Percentiles rank a stretch among this genome's conserved stretches.
phyloP scores from a whole-genome alignment of 2,888 invertebrate genomes.

The Caenorhabditis drosophilae region DNA sequence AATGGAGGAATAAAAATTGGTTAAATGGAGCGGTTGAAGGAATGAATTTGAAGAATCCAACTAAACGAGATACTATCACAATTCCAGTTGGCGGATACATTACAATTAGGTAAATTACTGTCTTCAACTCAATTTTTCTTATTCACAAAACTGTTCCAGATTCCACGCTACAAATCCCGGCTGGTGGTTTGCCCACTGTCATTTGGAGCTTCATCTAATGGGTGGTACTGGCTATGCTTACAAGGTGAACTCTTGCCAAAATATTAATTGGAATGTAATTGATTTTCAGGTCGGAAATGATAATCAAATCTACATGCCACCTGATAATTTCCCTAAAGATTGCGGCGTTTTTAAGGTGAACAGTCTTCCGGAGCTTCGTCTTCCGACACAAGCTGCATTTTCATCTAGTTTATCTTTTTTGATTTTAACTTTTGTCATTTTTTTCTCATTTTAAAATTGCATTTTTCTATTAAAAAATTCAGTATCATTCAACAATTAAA shows the following conservation, averaged over 20 bases:
- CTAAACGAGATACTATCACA: conserved; percentile 67
- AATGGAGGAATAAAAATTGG: conserved; percentile 48
- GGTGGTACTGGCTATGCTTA: conserved; percentile 68
- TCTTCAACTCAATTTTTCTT: not conserved
- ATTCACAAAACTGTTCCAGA: conserved; percentile 29
- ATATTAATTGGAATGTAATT: too few species aligned
- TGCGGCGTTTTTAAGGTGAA: conserved; percentile 49
- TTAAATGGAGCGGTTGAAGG: conserved; percentile 49
- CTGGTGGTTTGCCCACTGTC: conserved; percentile 68
- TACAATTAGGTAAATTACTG: conserved; percentile 52
- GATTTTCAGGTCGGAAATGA: conserved; percentile 58
- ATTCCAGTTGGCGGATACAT: conserved; percentile 69
- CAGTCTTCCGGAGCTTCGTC: conserved; percentile 20
- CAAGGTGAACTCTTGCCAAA: too few species aligned
- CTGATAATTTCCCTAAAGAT: conserved; percentile 50
- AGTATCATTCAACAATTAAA: too few species aligned
- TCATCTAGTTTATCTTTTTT: too few species aligned
- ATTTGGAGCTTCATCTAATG: conserved; percentile 65
- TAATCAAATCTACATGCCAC: conserved; percentile 60
- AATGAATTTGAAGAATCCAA: conserved; percentile 57
- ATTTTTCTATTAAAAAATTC: too few species aligned
- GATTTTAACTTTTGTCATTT: too few species aligned
- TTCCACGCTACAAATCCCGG: conserved; percentile 69
- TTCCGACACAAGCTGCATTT: conserved; percentile 1
- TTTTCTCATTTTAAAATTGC: too few species aligned